A percentile compares a stretch with the other conserved stretches of the same genome.
These are phyloP conservation scores for Tychaedon coryphoeus DNA, from an alignment of 2,113 vertebrate species.

Conservation along the genomic window DNA sequence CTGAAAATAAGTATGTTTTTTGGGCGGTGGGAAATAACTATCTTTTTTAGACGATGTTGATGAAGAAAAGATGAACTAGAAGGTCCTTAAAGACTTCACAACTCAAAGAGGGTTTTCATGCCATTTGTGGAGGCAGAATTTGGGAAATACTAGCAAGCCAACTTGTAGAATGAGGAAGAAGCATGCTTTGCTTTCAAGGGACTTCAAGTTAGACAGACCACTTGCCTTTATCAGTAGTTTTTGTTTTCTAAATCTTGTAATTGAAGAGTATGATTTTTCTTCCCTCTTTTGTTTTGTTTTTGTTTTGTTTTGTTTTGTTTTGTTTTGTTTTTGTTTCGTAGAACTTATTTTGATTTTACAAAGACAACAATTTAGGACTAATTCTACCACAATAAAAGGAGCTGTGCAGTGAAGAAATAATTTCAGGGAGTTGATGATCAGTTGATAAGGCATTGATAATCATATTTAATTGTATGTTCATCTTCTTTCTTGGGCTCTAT, in stretches of 20 bases:
- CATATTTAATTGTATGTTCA: neutral
- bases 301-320: neutral
- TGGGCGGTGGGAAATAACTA: neutral
- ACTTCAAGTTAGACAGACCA: neutral
- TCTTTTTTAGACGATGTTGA: neutral
- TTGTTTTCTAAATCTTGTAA: neutral
- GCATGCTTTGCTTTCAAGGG: neutral
- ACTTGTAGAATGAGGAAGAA: neutral
- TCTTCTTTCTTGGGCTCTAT: neutral
- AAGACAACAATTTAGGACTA: neutral
- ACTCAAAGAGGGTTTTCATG: neutral
- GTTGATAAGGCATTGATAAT: neutral
- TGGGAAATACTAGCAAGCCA: neutral
- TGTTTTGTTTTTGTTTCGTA: neutral
- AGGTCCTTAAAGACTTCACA: neutral
- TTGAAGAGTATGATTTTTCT: neutral
- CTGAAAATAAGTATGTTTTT: neutral
- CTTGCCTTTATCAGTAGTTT: neutral
- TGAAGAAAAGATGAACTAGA: neutral
- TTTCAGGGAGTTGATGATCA: neutral
- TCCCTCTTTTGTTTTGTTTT: neutral
- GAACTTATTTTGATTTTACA: neutral
- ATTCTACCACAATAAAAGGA: neutral
- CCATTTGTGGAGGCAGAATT: neutral
- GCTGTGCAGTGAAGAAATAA: neutral